Evolutionary conservation across 2,797 vertebrate species (phyloP).

Genomic region (Tympanoctomys barrerae): DNA sequence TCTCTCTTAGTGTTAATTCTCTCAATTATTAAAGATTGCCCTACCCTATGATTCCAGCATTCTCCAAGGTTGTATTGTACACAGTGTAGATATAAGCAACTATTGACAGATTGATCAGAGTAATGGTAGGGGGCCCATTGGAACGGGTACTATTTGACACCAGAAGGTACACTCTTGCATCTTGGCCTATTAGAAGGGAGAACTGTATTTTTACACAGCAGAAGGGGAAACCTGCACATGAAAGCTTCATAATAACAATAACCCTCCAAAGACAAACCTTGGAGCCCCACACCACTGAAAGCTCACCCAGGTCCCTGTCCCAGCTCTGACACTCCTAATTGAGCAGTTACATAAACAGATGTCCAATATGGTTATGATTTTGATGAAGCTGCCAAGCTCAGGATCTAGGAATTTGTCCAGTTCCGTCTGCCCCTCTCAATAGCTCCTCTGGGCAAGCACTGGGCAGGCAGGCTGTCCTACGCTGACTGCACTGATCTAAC

Average conservation of each 20-base stretch:
- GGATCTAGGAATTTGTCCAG: slow-evolving; percentile 62
- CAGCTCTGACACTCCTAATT: slow-evolving; percentile 76
- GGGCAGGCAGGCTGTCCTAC: slow-evolving; percentile 48
- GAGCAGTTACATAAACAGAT: slow-evolving; percentile 81
- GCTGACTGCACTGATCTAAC: slow-evolving; percentile 53
- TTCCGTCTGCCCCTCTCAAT: slow-evolving; percentile 36
- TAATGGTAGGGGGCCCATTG: neutral
- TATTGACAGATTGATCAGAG: neutral
- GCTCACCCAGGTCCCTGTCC: slow-evolving; percentile 78
- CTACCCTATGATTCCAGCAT: neutral
- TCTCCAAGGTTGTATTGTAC: neutral
- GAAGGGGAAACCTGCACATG: slow-evolving; percentile 3
- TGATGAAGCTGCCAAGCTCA: slow-evolving; percentile 77
- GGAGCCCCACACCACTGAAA: slow-evolving; percentile 60
- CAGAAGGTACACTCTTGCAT: neutral
- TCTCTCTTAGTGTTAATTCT: slow-evolving; percentile 27
- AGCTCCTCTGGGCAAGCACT: slow-evolving; percentile 52
- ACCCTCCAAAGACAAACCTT: neutral
- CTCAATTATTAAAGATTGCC: neutral
- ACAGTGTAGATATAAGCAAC: neutral
- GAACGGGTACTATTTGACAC: neutral
- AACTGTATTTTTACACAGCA: neutral
- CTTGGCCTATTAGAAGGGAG: slow-evolving; percentile 54
- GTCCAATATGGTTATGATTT: slow-evolving; percentile 65
- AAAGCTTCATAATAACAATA: slow-evolving; percentile 76